Conservation (phyloP, 2,113 vertebrate species). For the Marmota monax region DNA sequence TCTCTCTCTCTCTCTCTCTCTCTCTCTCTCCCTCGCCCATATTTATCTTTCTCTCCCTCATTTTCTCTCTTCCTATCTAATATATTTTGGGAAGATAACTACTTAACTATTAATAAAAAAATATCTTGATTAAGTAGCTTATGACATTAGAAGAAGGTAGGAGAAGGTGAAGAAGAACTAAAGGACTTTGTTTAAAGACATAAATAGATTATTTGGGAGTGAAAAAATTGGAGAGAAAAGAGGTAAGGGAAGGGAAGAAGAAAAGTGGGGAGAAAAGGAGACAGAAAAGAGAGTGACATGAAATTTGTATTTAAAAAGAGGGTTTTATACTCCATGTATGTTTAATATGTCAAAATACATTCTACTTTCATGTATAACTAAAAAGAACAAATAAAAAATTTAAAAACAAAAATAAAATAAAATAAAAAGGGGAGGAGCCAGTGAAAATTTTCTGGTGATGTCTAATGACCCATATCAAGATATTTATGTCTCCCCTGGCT, state of each 20-base stretch:
- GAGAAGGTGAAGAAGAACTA: neutral
- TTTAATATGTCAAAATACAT: too few species aligned
- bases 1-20: too few species aligned
- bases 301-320: neutral
- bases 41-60: neutral
- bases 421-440: neutral
- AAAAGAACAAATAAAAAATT: too few species aligned
- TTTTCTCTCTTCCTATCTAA: neutral
- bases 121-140: neutral
- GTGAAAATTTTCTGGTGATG: neutral
- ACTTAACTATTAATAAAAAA: neutral
- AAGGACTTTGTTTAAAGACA: neutral
- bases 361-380: too few species aligned
- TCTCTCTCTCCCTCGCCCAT: neutral
- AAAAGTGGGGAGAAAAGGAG: neutral
- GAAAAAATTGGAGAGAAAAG: neutral
- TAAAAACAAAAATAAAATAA: too few species aligned
- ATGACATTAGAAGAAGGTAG: neutral
- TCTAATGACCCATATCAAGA: neutral
- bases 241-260: neutral
- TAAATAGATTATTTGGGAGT: neutral
- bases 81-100: constrained; percentile 21
- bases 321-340: too few species aligned
- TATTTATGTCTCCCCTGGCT: neutral
- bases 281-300: neutral